phyloP scores from a whole-genome alignment of 1,140 invertebrate genomes.

The Aporrectodea caliginosa region DNA sequence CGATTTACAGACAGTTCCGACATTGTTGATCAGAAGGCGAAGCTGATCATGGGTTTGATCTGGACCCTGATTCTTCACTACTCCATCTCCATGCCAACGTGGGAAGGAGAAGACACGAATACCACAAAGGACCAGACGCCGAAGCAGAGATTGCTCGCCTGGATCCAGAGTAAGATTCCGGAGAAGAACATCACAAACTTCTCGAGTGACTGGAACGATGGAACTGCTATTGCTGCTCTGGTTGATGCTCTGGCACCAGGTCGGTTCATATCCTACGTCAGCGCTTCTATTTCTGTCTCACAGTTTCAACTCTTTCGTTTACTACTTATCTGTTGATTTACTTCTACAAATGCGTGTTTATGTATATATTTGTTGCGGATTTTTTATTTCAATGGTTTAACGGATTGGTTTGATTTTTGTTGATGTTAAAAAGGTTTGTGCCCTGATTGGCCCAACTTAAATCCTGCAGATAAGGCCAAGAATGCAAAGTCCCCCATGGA shows the following conservation, averaged over 20 bases:
- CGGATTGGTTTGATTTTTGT: too few relatives aligned
- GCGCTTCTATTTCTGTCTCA: too few relatives aligned
- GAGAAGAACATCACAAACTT: constrained; percentile 85
- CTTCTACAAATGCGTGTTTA: too few relatives aligned
- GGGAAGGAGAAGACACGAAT: constrained; percentile 60
- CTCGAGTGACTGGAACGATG: constrained; percentile 88
- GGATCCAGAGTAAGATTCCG: constrained; percentile 76
- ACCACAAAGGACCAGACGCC: constrained; percentile 61
- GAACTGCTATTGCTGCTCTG: constrained; percentile 81
- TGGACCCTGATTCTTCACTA: constrained; percentile 94
- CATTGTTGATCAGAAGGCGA: constrained; percentile 87
- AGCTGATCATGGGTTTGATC: constrained; percentile 87
- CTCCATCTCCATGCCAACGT: constrained; percentile 89
- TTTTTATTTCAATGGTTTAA: too few relatives aligned
- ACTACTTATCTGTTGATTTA: too few relatives aligned
- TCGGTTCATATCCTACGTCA: too few relatives aligned
- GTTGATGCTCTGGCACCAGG: constrained; percentile 82
- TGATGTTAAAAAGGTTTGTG: too few relatives aligned
- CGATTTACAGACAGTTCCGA: constrained; percentile 61
- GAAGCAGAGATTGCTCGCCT: constrained; percentile 81
- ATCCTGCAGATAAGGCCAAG: constrained; percentile 74
- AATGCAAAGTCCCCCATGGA: constrained; percentile 90
- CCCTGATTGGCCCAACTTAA: constrained; percentile 87
- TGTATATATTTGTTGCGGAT: too few relatives aligned
- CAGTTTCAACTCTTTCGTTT: too few relatives aligned